A percentile compares a stretch with the other conserved stretches of the same genome.
These are phyloP conservation scores for Julus scandinavius DNA, from an alignment of 2,888 invertebrate species.

Conservation along the genomic window DNA sequence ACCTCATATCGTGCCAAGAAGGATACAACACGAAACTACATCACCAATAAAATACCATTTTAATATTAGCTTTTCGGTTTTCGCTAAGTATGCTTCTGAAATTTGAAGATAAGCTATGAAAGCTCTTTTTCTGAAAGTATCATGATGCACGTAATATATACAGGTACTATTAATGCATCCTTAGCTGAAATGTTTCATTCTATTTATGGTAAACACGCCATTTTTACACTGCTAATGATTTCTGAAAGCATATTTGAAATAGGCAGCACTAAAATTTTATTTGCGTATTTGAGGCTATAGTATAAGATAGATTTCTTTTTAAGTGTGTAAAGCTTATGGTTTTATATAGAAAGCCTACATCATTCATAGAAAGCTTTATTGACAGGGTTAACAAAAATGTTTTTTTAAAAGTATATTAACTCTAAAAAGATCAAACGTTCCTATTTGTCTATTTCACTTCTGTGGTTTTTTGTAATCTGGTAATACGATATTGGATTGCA, in stretches of 20 bases:
- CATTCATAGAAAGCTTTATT: no score
- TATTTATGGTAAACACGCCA: background rate
- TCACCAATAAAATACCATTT: background rate
- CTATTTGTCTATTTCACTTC: background rate
- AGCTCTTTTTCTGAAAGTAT: background rate
- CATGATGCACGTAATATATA: background rate
- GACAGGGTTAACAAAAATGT: no score
- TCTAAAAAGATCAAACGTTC: background rate
- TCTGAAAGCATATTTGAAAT: no score
- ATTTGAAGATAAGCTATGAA: background rate
- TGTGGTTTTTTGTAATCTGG: no score
- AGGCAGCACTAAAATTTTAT: no score
- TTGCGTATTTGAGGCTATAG: background rate
- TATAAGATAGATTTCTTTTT: no score
- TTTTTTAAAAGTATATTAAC: no score
- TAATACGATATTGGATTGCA: no score
- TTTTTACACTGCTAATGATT: background rate
- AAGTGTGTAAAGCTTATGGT: no score
- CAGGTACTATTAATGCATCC: background rate
- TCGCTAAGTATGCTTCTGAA: background rate
- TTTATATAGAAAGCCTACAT: no score
- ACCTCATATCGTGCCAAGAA: background rate
- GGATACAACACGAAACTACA: background rate
- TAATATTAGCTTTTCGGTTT: background rate
- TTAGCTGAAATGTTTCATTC: background rate